Percentiles rank a stretch among this genome's conserved stretches.
phyloP scores from a whole-genome alignment of 2,113 vertebrate species.

The Microtus ochrogaster region DNA sequence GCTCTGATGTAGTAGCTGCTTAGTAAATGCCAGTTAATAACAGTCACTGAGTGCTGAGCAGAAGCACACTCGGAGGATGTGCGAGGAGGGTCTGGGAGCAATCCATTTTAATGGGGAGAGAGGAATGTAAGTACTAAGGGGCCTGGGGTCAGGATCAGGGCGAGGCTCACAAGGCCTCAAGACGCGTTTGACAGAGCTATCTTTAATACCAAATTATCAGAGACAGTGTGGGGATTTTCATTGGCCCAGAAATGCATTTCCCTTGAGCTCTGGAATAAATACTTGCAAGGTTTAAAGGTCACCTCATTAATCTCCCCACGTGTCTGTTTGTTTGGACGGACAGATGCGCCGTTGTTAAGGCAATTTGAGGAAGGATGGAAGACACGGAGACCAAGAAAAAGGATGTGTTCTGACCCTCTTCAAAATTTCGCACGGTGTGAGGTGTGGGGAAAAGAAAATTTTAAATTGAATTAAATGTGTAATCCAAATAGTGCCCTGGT shows the following conservation, averaged over 20 bases:
- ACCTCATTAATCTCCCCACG: conserved; percentile 71
- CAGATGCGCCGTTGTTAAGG: conserved; percentile 67
- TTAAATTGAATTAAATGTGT: conserved; percentile 39
- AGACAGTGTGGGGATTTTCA: conserved; percentile 69
- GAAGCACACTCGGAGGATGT: not conserved
- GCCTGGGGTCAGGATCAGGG: conserved; percentile 61
- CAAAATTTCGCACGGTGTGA: not conserved
- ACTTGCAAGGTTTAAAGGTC: conserved; percentile 75
- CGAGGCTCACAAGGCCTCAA: not conserved
- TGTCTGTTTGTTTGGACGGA: conserved; percentile 74
- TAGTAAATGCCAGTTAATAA: conserved; percentile 42
- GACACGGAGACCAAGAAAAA: not conserved
- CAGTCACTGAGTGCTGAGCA: not conserved
- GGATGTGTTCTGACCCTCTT: not conserved
- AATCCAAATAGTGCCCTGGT: not conserved
- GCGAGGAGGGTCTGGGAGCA: too few relatives aligned
- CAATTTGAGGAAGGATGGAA: conserved; percentile 64
- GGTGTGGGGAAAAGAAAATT: not conserved
- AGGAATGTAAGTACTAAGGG: not conserved
- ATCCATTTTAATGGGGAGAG: not conserved
- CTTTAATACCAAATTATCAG: conserved; percentile 79
- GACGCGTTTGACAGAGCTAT: conserved; percentile 69
- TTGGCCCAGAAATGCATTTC: conserved; percentile 70
- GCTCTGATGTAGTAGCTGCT: conserved; percentile 40
- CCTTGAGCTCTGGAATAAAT: conserved; percentile 62